Percentiles rank a stretch among this genome's conserved stretches.
phyloP scores from a whole-genome alignment of 1,140 invertebrate species.

The Drosophila tani region DNA sequence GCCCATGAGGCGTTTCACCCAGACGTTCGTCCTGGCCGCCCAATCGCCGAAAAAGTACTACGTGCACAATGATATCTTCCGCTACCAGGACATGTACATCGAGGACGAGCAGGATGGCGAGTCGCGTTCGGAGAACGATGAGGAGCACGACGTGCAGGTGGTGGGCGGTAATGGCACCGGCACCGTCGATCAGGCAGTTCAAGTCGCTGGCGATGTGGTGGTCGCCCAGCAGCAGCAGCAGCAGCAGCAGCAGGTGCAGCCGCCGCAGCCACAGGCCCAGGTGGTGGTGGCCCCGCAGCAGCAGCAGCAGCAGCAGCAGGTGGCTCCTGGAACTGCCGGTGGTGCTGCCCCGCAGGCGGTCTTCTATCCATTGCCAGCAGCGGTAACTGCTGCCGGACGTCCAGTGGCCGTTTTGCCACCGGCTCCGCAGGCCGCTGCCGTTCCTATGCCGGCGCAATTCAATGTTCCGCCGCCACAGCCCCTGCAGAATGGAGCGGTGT shows the following conservation, averaged over 20 bases:
- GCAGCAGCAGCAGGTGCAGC: conserved; percentile 47
- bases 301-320: conserved; percentile 43
- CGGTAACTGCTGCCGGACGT: conserved; percentile 69
- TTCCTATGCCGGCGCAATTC: conserved; percentile 80
- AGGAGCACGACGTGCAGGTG: conserved; percentile 76
- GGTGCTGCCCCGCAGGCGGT: conserved; percentile 61
- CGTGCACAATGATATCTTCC: conserved; percentile 99
- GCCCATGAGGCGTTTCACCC: conserved; percentile 98
- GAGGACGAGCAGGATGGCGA: conserved; percentile 86
- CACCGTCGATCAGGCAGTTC: conserved; percentile 59
- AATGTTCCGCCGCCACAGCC: conserved; percentile 70
- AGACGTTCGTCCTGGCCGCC: conserved; percentile 97
- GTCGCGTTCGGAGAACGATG: conserved; percentile 89
- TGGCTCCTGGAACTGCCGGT: conserved; percentile 46
- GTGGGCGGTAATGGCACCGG: conserved; percentile 32
- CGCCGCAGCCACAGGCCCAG: conserved; percentile 61
- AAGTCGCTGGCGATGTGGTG: conserved; percentile 57
- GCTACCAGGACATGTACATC: conserved; percentile 91
- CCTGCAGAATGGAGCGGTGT: conserved; percentile 79
- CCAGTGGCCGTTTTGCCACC: conserved; percentile 71
- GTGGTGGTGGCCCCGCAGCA: conserved; percentile 62
- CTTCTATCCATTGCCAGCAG: conserved; percentile 81
- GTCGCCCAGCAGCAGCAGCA: conserved; percentile 29
- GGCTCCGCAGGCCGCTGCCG: conserved; percentile 68
- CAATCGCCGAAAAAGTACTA: conserved; percentile 98